Evolutionary conservation across 2,888 invertebrate species (phyloP), one percentile per base, ranked within the genome.

Genomic region (Acleris sparsana): DNA sequence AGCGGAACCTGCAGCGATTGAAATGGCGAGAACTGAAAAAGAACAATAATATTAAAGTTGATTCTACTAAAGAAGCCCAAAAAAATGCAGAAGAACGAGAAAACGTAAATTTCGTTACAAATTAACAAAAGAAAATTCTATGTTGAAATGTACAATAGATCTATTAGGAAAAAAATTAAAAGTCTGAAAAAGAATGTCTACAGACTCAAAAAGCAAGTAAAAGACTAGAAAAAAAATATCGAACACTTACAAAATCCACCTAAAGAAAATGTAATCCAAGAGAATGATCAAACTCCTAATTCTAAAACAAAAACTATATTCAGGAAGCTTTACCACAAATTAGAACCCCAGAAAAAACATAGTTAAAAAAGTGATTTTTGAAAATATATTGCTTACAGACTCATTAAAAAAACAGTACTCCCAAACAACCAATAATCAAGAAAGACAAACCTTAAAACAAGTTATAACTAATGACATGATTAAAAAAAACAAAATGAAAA

Each of bases 401-500:
- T 33, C 53, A 33, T 53, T 53, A 53, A 17, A 33, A 53, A 53
- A 29, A 17, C 53, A 53, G 39, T 53, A 53, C 5, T 53, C 53
- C 1, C 53, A 53, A 33, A 39, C 53, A 53, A 53, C 33, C 5
- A 53, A 53, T 53, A 53, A 53, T 53, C 18, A 29, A 29, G 51
- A 51, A 51, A 18, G 51, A 51, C 51, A 51, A 18, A 22, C 13
- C 18, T 22, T 51, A 51, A 51, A 51, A 22, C 17, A 51, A 51
- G 53, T 53, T 33, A 39, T 53, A 39, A 53, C 29, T 39, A 53
- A 53, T 33, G 53, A 53, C 39, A 53, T 53, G 53, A 53, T 39
- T 2, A 18, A 17, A 53, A 53, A 53, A 53, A 33, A 53, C 39
- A 53, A 53, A 53, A 53, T 53, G 29, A 53, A 53, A 25, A 52